Evolutionary conservation across 1,140 invertebrate genomes (phyloP), one percentile per base, ranked within the genome.

Genomic region (Panagrolaimus sp.): DNA sequence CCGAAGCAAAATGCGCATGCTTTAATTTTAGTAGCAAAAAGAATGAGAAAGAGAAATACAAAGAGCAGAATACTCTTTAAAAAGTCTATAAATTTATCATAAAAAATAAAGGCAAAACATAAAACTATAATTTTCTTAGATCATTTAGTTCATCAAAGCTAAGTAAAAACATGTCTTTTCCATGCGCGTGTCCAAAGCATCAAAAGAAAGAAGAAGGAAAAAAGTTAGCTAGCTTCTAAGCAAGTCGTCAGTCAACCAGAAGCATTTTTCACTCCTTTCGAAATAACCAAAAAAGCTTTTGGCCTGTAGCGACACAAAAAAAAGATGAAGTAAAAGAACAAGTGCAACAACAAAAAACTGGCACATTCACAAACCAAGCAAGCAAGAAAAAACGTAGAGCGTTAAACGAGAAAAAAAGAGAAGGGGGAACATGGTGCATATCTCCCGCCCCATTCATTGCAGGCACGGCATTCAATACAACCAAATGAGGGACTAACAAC

Each of bases 401-500:
- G 51, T 27, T 27, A 57, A 57, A 57, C 20, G 51, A 57, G 51
- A 57, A 57, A 57, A 57, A 57, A 57, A 57, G n/a, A n/a, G 13
- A 16, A 57, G 20, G 27, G 20, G 20, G 27, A 57, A 57, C 51
- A 57, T 57, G 51, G 31, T 57, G 9, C 51, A 25, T 20, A 25
- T 57, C 51, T 20, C 27, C 20, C 51, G 51, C 51, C 51, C 31
- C 51, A 57, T n/a, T n/a, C n/a, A n/a, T 57, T 27, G 20, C 20
- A 27, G 20, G 51, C 51, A 57, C 27, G 51, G 51, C 27, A 57
- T 27, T 57, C 51, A 27, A 57, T 27, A 57, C 27, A 27, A 27
- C 51, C 51, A 57, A 57, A 57, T 57, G 51, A 57, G 51, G 51
- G 51, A 57, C 51, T 27, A 57, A 51, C 48, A 27, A 38, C 31